Evolutionary conservation across 2,888 invertebrate species (phyloP).

Genomic region (Coenonympha glycerion): DNA sequence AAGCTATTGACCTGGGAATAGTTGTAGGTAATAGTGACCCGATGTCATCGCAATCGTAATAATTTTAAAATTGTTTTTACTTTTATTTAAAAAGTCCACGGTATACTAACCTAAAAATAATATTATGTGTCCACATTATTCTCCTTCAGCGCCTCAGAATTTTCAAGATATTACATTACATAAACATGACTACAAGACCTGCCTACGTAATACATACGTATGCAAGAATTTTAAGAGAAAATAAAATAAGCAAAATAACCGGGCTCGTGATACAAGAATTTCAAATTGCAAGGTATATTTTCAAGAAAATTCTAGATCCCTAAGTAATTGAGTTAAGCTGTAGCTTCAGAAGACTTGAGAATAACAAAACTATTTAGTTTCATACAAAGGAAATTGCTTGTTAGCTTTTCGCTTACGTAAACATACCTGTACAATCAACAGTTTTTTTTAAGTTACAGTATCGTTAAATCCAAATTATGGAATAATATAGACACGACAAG

Average conservation of each 20-base stretch:
- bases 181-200: background rate
- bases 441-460: too few species aligned
- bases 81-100: too few species aligned
- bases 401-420: background rate
- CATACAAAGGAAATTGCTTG: background rate
- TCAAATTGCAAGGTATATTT: constrained; percentile 1
- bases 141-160: background rate
- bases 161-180: background rate
- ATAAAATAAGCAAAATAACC: background rate
- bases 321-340: constrained; percentile 9
- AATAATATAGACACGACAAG: too few species aligned
- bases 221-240: background rate
- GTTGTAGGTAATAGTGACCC: too few species aligned
- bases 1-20: too few species aligned
- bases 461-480: too few species aligned
- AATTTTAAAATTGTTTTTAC: too few species aligned
- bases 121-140: background rate
- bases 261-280: background rate
- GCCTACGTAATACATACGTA: background rate
- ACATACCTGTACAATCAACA: too few species aligned
- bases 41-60: too few species aligned
- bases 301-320: constrained; percentile 1
- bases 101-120: too few species aligned
- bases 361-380: background rate
- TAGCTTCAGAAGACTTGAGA: constrained; percentile 1